Evolutionary conservation across 2,797 vertebrate genomes (phyloP).

Genomic region (Thalassophryne amazonica): DNA sequence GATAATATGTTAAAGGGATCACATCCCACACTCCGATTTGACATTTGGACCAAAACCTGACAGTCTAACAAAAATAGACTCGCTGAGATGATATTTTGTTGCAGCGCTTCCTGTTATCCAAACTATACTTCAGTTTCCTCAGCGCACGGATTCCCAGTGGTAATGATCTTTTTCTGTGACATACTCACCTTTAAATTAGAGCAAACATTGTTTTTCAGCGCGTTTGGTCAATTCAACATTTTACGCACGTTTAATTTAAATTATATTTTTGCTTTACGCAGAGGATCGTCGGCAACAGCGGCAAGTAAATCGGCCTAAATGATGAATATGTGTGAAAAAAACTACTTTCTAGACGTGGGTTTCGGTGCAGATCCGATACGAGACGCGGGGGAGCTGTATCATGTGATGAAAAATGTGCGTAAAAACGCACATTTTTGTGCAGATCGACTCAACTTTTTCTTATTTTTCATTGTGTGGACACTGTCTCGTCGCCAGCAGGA

Average conservation of each 20-base stretch:
- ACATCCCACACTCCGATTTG: not conserved
- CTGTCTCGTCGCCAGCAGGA: no score
- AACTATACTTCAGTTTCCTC: constrained; percentile 17
- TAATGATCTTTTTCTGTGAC: constrained; percentile 17
- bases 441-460: no score
- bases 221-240: not conserved
- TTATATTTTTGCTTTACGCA: constrained; percentile 18
- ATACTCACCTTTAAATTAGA: not conserved
- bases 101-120: constrained; percentile 68
- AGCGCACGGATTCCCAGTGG: constrained; percentile 12
- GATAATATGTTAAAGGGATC: not conserved
- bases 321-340: not conserved
- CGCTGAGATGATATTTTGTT: not conserved
- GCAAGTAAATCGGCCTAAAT: not conserved
- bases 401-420: no score
- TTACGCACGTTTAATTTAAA: not conserved
- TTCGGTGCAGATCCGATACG: not conserved
- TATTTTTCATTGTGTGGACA: no score
- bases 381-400: no score
- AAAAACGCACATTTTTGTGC: no score
- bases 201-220: not conserved
- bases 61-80: not conserved
- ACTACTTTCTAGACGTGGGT: not conserved
- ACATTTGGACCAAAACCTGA: not conserved
- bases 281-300: no score